Evolutionary conservation across 2,113 vertebrate genomes (phyloP).

Genomic region (Cacatua alba): DNA sequence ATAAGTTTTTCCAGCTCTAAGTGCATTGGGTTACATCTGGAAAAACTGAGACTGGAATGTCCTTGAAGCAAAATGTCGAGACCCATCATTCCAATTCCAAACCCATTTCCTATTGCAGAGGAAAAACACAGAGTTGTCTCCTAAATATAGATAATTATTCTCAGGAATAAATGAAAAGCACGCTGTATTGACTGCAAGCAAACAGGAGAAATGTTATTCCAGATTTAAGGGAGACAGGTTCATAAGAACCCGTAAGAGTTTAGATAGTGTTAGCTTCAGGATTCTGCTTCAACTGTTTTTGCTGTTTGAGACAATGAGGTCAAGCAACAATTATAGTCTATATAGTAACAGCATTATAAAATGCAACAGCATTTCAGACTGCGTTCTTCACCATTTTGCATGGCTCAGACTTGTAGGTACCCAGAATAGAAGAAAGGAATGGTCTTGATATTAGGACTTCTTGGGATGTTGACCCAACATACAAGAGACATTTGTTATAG

Average conservation of each 20-base stretch:
- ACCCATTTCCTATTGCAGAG: background rate
- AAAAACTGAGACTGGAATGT: conserved; percentile 46
- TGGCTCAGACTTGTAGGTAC: background rate
- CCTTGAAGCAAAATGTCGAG: background rate
- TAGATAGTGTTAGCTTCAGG: background rate
- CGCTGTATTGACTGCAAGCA: background rate
- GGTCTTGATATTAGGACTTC: background rate
- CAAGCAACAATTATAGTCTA: rapidly evolving
- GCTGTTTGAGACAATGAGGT: background rate
- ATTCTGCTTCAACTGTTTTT: background rate
- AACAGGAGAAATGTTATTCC: background rate
- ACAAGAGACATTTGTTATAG: background rate
- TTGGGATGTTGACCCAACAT: background rate
- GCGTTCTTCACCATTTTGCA: background rate
- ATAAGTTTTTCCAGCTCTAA: conserved; percentile 16
- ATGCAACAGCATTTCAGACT: background rate
- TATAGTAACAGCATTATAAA: background rate
- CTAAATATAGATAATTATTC: conserved; percentile 25
- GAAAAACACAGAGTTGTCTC: background rate
- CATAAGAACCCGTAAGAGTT: background rate
- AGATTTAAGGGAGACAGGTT: background rate
- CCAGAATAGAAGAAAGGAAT: background rate
- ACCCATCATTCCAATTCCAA: background rate
- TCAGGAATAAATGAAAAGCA: background rate
- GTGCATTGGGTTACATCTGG: conserved; percentile 21